phyloP scores from a whole-genome alignment of 2,888 invertebrate genomes.

The Thecophora atra region DNA sequence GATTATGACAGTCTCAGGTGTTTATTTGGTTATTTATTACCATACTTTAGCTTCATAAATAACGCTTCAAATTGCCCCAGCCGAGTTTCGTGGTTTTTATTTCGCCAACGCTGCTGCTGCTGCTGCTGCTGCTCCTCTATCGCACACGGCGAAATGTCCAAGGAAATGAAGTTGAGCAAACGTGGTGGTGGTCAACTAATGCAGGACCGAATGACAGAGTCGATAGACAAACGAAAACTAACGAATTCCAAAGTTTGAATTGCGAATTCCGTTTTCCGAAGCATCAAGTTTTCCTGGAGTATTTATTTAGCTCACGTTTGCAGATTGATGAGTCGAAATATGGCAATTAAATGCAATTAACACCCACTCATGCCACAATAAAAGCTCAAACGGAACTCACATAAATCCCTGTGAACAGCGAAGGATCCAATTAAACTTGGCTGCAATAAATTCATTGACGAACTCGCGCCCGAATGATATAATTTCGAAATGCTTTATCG shows the following conservation, averaged over 20 bases:
- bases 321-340: background rate
- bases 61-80: conserved; percentile 49
- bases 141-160: background rate
- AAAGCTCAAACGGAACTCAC: background rate
- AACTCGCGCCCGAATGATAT: background rate
- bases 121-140: background rate
- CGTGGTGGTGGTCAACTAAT: conserved; percentile 24
- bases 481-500: background rate
- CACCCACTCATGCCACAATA: conserved; percentile 22
- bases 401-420: background rate
- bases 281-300: too few relatives aligned
- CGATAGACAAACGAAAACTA: too few relatives aligned
- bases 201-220: conserved; percentile 5
- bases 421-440: background rate
- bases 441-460: conserved; percentile 2
- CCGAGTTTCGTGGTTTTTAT: background rate
- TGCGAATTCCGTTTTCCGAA: too few relatives aligned
- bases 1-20: conserved; percentile 53
- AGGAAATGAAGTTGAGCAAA: conserved; percentile 26
- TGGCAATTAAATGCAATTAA: conserved; percentile 18
- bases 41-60: conserved; percentile 56
- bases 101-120: background rate
- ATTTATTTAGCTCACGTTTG: too few relatives aligned
- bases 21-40: conserved; percentile 60
- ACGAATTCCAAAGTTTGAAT: too few relatives aligned